Conservation (phyloP, 2,113 vertebrate genomes). For the Pionites leucogaster region DNA sequence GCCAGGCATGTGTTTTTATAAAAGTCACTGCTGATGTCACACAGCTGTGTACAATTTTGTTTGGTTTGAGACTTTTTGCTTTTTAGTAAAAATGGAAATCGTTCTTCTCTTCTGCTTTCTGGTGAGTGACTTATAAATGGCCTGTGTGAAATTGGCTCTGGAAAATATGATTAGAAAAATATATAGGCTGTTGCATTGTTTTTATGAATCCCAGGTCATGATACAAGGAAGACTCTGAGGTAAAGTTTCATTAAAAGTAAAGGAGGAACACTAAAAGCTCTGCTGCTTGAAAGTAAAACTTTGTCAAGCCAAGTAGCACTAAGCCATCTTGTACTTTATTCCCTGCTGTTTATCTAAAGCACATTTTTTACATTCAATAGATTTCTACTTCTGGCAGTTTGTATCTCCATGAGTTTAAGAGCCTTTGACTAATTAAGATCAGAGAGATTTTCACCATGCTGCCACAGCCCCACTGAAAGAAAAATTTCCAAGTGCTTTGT, state of each 20-base stretch:
- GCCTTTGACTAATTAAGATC: slow-evolving; percentile 54
- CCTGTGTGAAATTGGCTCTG: neutral
- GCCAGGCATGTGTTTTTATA: neutral
- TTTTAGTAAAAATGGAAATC: neutral
- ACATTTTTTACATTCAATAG: slow-evolving; percentile 29
- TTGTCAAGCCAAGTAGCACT: neutral
- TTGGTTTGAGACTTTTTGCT: neutral
- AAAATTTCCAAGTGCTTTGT: neutral
- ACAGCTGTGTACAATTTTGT: neutral
- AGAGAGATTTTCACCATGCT: slow-evolving; percentile 6
- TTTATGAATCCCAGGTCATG: slow-evolving; percentile 5
- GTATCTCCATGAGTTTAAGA: slow-evolving; percentile 19
- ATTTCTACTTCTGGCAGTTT: slow-evolving; percentile 34
- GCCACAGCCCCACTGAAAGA: neutral
- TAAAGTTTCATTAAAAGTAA: slow-evolving; percentile 16
- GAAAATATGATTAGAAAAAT: slow-evolving; percentile 25
- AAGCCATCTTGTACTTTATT: neutral
- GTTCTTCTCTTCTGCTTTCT: neutral
- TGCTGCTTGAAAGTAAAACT: neutral
- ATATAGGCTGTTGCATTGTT: neutral
- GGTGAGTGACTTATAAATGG: neutral
- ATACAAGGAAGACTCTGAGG: neutral
- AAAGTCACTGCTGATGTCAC: slow-evolving; percentile 13
- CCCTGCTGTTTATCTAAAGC: slow-evolving; percentile 36
- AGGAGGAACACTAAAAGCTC: neutral